Evolutionary conservation across 2,797 vertebrate species (phyloP).

Genomic region (Propithecus perrieri): DNA sequence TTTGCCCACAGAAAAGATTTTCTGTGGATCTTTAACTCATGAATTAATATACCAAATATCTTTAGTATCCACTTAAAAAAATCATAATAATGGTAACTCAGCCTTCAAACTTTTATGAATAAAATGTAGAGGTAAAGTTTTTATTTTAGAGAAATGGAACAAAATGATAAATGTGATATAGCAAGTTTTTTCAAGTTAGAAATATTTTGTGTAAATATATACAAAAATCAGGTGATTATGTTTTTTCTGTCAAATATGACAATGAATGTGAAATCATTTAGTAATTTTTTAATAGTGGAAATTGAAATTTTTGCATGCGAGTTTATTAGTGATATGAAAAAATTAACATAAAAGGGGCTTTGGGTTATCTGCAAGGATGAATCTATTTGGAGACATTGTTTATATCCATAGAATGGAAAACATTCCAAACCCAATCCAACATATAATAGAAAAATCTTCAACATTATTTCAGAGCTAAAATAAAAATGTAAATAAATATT

Average conservation of each 20-base stretch:
- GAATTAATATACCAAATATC: neutral
- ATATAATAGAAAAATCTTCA: neutral
- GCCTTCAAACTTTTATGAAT: neutral
- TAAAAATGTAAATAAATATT: conserved; percentile 39
- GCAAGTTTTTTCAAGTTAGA: neutral
- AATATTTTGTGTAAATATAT: neutral
- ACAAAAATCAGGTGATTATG: neutral
- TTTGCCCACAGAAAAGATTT: neutral
- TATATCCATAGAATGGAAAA: neutral
- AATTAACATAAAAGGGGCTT: neutral
- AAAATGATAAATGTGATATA: neutral
- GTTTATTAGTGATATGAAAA: neutral
- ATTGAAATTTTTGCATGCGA: conserved; percentile 7
- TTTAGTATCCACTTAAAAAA: neutral
- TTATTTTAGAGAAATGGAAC: neutral
- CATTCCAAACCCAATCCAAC: conserved; percentile 38
- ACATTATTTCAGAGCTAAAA: neutral
- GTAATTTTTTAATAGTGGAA: neutral
- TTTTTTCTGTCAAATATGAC: neutral
- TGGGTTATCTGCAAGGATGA: conserved; percentile 2
- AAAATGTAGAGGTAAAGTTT: neutral
- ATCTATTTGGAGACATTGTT: neutral
- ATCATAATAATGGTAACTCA: neutral
- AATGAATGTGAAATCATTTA: neutral
- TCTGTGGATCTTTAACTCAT: neutral